Base-by-base conservation (phyloP, 37 sponge, comb jelly and placozoan species). In the Theonella swinhoei region DNA sequence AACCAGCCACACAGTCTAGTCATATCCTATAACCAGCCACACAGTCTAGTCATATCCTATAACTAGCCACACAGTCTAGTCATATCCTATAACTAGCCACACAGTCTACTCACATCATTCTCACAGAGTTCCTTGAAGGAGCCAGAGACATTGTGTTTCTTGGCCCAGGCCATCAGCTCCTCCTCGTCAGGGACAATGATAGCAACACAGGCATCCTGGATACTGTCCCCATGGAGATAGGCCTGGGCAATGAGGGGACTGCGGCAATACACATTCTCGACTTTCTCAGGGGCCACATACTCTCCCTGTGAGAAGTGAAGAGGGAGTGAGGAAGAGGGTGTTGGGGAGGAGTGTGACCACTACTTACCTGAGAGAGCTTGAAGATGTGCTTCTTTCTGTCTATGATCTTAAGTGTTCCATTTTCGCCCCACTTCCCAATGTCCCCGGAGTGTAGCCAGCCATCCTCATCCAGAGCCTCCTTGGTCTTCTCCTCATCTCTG, bases 371-470 rank as follows among this genome's bases (percentile, higher is more conserved):
- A 39, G 90, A 62, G 0, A 96, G 86, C 72, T 98, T 98, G 86
- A 98, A 94, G 61, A 98, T 96, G 86, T 96, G 95, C 83, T 98
- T 98, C 85, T 91, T 93, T 36, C 99, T 62, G 72, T 98, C 99
- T 58, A 92, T 96, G 31, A 98, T 94, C 80, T 85, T 94, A 34
- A 98, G 91, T 2, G 86, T 80, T 35, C 96, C 97, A 79, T 98
- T 89, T n/a, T 85, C 85, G 26, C 82, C 66, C 99, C 99, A 98
- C 37, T 84, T 87, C 1, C 99, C 99, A 62, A 98, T 82, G 64
- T 98, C 99, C 20, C 99, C 99, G 0, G 99, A 88, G 65, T 98
- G 96, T 19, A 96, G 81, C 99, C 99, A 98, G 33, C 96, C 96
- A 31, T 98, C 96, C 30, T 85, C 61, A 78, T 98, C 99, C 23